Percentiles rank a stretch among this genome's conserved stretches.
Evolutionary conservation across 2,888 invertebrate genomes (phyloP).

Genomic region (Hydroisotoma schaefferi): DNA sequence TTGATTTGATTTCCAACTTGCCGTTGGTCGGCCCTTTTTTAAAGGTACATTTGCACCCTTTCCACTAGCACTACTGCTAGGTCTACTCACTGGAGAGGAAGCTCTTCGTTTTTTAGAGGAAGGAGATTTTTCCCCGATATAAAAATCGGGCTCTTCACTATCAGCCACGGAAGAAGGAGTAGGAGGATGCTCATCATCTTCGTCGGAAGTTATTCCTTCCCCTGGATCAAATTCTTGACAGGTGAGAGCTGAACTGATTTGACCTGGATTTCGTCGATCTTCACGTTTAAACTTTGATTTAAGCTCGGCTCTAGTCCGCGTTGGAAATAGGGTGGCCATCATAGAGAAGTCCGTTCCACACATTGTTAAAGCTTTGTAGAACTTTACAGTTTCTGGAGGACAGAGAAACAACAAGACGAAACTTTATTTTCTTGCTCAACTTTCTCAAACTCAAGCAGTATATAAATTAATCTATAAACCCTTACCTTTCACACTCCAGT

Average conservation of each 20-base stretch:
- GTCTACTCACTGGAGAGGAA: too few species aligned
- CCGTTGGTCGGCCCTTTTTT: not conserved
- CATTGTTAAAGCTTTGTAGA: conserved; percentile 83
- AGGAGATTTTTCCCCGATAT: too few species aligned
- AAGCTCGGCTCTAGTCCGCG: conserved; percentile 72
- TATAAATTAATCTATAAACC: too few species aligned
- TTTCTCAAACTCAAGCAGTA: not conserved
- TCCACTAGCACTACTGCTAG: conserved; percentile 7
- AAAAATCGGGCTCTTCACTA: too few species aligned
- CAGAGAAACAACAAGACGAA: not conserved
- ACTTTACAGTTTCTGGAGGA: conserved; percentile 73
- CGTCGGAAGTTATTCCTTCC: conserved; percentile 32
- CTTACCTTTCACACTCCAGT: conserved; percentile 63
- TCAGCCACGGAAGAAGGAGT: too few species aligned
- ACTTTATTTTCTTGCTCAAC: conserved; percentile 1
- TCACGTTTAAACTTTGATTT: conserved; percentile 92
- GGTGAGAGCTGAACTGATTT: conserved; percentile 69
- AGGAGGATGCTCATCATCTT: conserved; percentile 27
- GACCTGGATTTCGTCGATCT: conserved; percentile 68
- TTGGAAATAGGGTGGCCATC: conserved; percentile 78
- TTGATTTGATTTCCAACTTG: conserved; percentile 6
- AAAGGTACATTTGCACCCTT: not conserved
- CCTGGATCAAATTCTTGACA: conserved; percentile 43
- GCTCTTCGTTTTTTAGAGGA: too few species aligned
- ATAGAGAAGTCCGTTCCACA: conserved; percentile 90